Evolutionary conservation across 2,797 vertebrate species (phyloP), one percentile per base, ranked within the genome.

Genomic region (Parauchenoglanis ngamensis): DNA sequence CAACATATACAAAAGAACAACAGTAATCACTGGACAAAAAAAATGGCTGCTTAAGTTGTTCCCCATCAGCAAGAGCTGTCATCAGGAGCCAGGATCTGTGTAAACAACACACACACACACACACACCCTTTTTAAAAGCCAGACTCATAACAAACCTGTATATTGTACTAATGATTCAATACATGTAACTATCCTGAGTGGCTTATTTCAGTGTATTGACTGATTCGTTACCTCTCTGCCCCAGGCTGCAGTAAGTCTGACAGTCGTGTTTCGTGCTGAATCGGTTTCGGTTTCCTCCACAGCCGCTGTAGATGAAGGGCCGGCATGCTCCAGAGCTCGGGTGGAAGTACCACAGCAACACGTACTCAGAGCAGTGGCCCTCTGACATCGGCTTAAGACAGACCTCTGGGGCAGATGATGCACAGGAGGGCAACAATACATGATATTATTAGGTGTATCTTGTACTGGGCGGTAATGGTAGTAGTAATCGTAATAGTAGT

Each of bases 271-370:
- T 95, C 1, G 95, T 95, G 70, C 92, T 23, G 86, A 98, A 98
- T 12, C 93, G 95, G 91, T 98, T 98, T 65, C 78, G 56, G 90
- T 96, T 98, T 79, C 97, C 97, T 0, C 79, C 96, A 44, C 97
- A 98, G 63, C 97, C 97, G 0, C 97, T 94, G 0, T 95, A 98
- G 59, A 98, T 86, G 87, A 98, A 98, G 0, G 97, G 97, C 56
- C 97, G 90, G 92, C 97, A 98, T 23, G 94, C 89, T 0, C 93
- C 92, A 0, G 92, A 93, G 75, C 49, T 87, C 0, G 3, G 4
- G 23, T 97, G 97, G 92, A 96, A 97, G 91, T 97, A 98, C 97
- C 97, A 98, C 89, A 96, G 94, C 89, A 98, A 93, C 1, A 88
- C 46, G 8, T 96, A 97, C 0, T 91, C 95, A 1, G 85, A 93